These are phyloP conservation scores for Rhagoletis zephyria DNA, from an alignment of 1,140 invertebrate genomes.

Conservation along the genomic window DNA sequence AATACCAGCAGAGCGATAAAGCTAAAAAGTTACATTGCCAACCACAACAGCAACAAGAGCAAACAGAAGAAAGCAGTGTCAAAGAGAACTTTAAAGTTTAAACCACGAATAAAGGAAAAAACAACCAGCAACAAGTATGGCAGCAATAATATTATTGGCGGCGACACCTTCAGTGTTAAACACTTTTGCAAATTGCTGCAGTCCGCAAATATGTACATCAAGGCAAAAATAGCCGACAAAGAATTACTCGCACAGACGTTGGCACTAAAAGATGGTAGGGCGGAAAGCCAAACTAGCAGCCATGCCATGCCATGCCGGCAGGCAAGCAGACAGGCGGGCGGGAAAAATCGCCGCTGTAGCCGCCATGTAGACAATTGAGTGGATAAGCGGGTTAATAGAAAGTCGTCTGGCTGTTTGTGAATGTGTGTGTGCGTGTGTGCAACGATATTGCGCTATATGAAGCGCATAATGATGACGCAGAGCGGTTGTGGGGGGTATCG, in stretches of 20 bases:
- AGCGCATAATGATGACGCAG: neutral
- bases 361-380: constrained; percentile 44
- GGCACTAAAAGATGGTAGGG: constrained; percentile 16
- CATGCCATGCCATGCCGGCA: constrained; percentile 53
- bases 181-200: constrained; percentile 65
- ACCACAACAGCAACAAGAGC: neutral
- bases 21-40: neutral
- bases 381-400: constrained; percentile 52
- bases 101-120: too few species aligned
- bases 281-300: constrained; percentile 22
- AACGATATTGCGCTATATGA: neutral
- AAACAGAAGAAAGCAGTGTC: neutral
- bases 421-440: neutral
- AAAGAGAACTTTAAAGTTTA: neutral
- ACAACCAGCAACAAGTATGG: neutral
- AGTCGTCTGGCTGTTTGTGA: constrained; percentile 8
- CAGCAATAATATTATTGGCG: constrained; percentile 45
- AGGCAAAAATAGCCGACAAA: constrained; percentile 65
- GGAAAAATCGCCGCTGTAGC: constrained; percentile 37
- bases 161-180: constrained; percentile 60
- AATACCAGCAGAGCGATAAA: neutral
- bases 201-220: constrained; percentile 65
- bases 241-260: constrained; percentile 49
- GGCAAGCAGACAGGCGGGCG: constrained; percentile 60
- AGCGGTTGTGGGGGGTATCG: neutral